Conservation (phyloP, 2,888 invertebrate genomes). For the Mystacides longicornis region DNA sequence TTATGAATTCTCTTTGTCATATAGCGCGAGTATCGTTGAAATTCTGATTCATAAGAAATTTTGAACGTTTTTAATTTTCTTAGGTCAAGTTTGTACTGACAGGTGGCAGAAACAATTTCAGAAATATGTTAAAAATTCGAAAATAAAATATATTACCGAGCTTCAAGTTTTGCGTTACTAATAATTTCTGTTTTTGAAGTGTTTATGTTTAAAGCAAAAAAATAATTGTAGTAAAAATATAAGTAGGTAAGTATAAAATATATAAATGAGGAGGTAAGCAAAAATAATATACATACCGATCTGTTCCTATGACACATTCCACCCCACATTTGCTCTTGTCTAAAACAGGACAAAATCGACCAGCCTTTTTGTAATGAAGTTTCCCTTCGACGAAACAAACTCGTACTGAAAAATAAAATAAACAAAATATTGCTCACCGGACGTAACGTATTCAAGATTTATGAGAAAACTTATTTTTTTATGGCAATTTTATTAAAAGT, state of each 20-base stretch:
- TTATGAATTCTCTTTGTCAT: no score
- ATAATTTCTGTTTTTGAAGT: not conserved
- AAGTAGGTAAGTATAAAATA: not conserved
- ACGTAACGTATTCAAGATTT: no score
- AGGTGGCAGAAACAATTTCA: no score
- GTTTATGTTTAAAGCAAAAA: not conserved
- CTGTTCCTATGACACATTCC: constrained; percentile 63
- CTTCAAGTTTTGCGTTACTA: not conserved
- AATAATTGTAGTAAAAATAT: not conserved
- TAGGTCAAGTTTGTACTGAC: no score
- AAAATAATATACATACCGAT: constrained; percentile 48
- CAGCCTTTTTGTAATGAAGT: constrained; percentile 53
- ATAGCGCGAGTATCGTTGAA: no score
- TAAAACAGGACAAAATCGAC: constrained; percentile 56
- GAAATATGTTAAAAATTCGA: no score
- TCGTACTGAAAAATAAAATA: constrained; percentile 44
- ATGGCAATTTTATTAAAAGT: no score
- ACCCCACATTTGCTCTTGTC: constrained; percentile 51
- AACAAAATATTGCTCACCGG: not conserved
- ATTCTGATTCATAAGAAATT: no score
- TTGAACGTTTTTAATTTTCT: no score
- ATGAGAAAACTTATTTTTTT: no score
- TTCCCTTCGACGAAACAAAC: constrained; percentile 65
- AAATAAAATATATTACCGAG: no score
- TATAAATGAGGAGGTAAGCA: no score